phyloP scores from a whole-genome alignment of 2,113 vertebrate genomes.

The Phoenicopterus ruber region DNA sequence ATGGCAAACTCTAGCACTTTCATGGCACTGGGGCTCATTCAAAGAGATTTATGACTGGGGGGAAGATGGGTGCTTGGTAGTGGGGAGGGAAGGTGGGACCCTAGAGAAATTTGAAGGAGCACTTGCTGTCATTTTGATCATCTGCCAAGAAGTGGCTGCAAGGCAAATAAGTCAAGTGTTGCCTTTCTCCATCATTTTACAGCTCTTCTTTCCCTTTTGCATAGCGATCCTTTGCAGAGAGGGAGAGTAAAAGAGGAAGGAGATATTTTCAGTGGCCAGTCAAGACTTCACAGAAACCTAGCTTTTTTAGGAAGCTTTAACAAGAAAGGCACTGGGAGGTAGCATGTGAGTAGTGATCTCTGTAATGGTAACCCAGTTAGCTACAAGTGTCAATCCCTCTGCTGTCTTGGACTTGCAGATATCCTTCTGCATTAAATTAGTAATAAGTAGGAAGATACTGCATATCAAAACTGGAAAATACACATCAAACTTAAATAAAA shows the following conservation, averaged over 20 bases:
- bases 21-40: neutral
- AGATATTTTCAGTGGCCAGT: neutral
- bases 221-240: neutral
- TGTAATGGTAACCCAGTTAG: neutral
- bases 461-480: neutral
- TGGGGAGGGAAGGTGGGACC: neutral
- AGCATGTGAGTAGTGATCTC: neutral
- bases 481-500: neutral
- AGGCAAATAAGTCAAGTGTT: neutral
- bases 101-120: neutral
- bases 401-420: neutral
- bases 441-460: neutral
- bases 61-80: neutral
- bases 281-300: neutral
- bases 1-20: neutral
- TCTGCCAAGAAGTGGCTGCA: neutral
- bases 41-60: neutral
- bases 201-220: neutral
- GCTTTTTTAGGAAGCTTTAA: neutral
- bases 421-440: neutral
- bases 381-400: neutral
- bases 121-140: neutral
- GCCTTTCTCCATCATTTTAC: neutral
- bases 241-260: neutral
- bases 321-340: neutral